These are phyloP conservation scores for Junonia oenone DNA, from an alignment of 2,888 invertebrate species.

Conservation along the genomic window DNA sequence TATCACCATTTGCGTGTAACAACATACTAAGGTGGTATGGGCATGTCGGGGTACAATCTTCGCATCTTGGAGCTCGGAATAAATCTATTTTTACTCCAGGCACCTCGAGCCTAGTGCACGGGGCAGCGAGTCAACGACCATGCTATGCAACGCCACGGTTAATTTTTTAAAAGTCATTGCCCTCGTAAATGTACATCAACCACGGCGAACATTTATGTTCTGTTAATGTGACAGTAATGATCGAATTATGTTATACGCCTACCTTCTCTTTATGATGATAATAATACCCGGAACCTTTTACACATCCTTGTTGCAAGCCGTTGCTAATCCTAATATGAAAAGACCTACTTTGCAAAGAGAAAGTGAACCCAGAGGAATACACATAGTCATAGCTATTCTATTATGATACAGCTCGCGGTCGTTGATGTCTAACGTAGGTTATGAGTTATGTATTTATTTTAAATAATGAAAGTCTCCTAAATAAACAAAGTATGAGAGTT, in stretches of 20 bases:
- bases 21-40: constrained; percentile 16
- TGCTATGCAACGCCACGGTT: constrained; percentile 53
- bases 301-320: constrained; percentile 19
- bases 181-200: constrained; percentile 46
- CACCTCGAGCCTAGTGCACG: constrained; percentile 38
- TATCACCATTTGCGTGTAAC: constrained; percentile 20
- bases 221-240: constrained; percentile 27
- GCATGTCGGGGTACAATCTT: constrained; percentile 24
- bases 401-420: constrained; percentile 22
- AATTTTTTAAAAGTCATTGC: constrained; percentile 64
- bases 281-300: constrained; percentile 18
- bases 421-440: constrained; percentile 33
- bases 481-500: not conserved
- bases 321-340: constrained; percentile 28
- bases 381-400: constrained; percentile 11
- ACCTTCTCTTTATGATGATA: constrained; percentile 9
- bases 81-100: constrained; percentile 60
- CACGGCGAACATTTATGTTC: constrained; percentile 32
- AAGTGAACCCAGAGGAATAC: constrained; percentile 37
- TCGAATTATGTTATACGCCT: constrained; percentile 2
- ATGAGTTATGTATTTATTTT: constrained; percentile 20
- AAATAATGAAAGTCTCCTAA: not conserved
- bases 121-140: constrained; percentile 48
- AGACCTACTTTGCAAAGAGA: constrained; percentile 34
- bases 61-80: constrained; percentile 35